Base-by-base conservation (phyloP, 2,113 vertebrate species). In the Paratilapia polleni region DNA sequence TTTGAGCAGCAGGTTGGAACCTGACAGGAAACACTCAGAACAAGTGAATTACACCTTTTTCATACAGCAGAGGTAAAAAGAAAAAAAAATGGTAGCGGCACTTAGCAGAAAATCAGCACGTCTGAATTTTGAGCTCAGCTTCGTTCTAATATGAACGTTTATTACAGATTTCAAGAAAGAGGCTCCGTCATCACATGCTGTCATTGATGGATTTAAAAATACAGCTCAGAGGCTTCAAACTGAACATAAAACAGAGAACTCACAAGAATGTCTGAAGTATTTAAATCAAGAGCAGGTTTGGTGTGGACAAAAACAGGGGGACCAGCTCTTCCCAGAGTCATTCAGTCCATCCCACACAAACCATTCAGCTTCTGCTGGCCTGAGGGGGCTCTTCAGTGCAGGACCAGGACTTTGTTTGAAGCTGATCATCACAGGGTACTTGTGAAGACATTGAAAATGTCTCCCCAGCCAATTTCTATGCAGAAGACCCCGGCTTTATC, bases 1-100 rank as follows among this genome's bases (percentile, higher is more conserved):
- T 75, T 87, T 62, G 74, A 90, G 82, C 91, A 61, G 84, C 90
- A 87, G 80, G 74, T 86, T 81, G 52, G 31, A 74, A 60, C 17
- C 70, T 91, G 89, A 89, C 89, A 87, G 78, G 86, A 91, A 89
- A 88, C 88, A 83, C 83, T 82, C 54, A 77, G 83, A 81, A 66
- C 47, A n/a, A 90, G 76, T 58, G 84, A 92, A 90, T 87, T 81
- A 89, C 87, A 81, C 77, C 70, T 81, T 86, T 85, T 52, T 59
- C n/a, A 28, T 5, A 8, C 26, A 38, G 64, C 26, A 14, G 24
- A 28, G 43, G 9, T 4, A 52, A 20, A 79, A 68, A 62, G 36
- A 47, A 5, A 73, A 36, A 8, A 36, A 73, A 73, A 28, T 22
- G 58, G 34, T 38, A 68, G 60, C 34, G 38, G 26, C 82, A 6